Conservation (phyloP, 2,888 invertebrate species). For the Trissolcus japonicus region DNA sequence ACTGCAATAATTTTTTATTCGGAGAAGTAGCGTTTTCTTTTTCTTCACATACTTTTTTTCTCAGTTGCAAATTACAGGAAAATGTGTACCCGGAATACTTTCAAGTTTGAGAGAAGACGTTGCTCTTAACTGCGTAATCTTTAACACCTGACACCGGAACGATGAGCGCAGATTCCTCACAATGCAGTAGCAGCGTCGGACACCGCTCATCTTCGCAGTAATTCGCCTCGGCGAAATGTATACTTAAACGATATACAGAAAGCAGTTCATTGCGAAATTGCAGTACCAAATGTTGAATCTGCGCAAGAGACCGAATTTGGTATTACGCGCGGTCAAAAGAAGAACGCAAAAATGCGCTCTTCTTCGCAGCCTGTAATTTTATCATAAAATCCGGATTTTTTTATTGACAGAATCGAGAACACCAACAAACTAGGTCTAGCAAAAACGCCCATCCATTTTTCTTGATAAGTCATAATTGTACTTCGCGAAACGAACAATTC, state of each 20-base stretch:
- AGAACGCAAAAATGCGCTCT: conserved; percentile 11
- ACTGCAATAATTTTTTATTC: conserved; percentile 34
- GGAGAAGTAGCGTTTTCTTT: too few relatives aligned
- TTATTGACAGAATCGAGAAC: conserved; percentile 13
- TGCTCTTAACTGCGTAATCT: conserved; percentile 51
- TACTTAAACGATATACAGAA: conserved; percentile 49
- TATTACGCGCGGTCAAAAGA: conserved; percentile 21
- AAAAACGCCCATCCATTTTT: too few relatives aligned
- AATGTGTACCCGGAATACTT: conserved; percentile 41
- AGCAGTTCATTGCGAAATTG: conserved; percentile 42
- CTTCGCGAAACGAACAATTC: too few relatives aligned
- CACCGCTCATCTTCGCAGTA: conserved; percentile 48
- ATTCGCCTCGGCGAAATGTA: conserved; percentile 44
- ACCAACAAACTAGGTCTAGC: conserved; percentile 3
- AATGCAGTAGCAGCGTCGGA: conserved; percentile 21
- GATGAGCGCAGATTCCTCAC: conserved; percentile 46
- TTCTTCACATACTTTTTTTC: conserved; percentile 12
- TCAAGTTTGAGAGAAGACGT: conserved; percentile 39
- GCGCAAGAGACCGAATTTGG: conserved; percentile 34
- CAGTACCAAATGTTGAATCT: conserved; percentile 47
- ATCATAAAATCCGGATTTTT: conserved; percentile 17
- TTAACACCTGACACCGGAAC: conserved; percentile 54
- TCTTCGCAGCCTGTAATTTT: conserved; percentile 26
- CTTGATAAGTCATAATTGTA: too few relatives aligned
- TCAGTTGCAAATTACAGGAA: conserved; percentile 35